These are phyloP conservation scores for Lithophane semibrunnea DNA, from an alignment of 2,888 invertebrate species.

Conservation along the genomic window DNA sequence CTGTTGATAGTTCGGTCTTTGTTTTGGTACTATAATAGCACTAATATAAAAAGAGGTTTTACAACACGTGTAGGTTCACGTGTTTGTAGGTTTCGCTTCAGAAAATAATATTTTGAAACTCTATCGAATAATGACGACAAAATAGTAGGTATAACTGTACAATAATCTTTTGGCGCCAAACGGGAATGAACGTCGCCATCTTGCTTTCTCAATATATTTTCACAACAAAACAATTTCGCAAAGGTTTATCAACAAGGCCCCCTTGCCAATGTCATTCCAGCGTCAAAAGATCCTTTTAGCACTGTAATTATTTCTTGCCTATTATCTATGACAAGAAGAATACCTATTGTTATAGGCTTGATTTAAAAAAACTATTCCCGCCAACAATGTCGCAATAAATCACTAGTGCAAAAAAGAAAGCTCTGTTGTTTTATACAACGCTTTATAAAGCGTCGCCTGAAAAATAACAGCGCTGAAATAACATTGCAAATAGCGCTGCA, in stretches of 20 bases:
- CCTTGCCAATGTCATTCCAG: neutral
- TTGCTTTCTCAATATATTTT: neutral
- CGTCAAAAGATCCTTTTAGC: neutral
- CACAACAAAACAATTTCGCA: neutral
- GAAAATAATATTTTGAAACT: neutral
- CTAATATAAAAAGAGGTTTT: neutral
- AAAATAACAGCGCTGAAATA: conserved; percentile 46
- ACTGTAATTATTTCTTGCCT: neutral
- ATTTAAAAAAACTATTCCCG: neutral
- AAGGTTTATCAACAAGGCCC: neutral
- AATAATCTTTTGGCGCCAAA: neutral
- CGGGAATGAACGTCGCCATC: neutral
- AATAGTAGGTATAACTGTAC: no score
- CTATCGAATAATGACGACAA: neutral
- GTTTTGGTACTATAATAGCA: neutral
- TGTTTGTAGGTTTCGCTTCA: neutral
- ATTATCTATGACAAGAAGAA: neutral
- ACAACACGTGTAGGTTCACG: neutral
- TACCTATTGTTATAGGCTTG: neutral
- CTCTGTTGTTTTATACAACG: conserved; percentile 20
- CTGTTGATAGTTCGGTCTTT: neutral
- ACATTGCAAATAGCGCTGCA: conserved; percentile 40
- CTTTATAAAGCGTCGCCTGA: conserved; percentile 35
- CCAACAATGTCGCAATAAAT: conserved; percentile 6
- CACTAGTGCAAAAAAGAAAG: conserved; percentile 24